A percentile compares a stretch with the other conserved stretches of the same genome.
phyloP scores from a whole-genome alignment of 1,140 invertebrate species.

The Potamilus streckersoni region DNA sequence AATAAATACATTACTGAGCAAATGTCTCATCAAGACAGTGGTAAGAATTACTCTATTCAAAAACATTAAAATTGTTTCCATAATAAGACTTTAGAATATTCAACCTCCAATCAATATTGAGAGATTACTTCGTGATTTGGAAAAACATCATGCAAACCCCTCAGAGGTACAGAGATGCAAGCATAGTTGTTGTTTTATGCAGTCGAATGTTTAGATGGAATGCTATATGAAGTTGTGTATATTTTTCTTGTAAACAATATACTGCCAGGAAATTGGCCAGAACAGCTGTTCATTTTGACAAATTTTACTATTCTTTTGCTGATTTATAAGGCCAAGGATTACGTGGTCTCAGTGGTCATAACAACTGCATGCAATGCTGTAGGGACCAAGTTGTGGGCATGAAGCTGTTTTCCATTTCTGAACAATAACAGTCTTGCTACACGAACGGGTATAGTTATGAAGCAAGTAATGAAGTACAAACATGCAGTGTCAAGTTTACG shows the following conservation, averaged over 20 bases:
- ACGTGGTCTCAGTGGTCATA: slow-evolving; percentile 23
- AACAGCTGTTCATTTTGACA: slow-evolving; percentile 9
- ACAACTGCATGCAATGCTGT: slow-evolving; percentile 4
- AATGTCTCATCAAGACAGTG: slow-evolving; percentile 20
- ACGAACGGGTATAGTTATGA: slow-evolving; percentile 14
- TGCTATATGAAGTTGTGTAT: slow-evolving; percentile 14
- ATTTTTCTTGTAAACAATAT: slow-evolving; percentile 8
- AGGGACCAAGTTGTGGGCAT: slow-evolving; percentile 11
- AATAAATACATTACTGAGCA: slow-evolving; percentile 13
- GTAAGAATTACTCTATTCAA: slow-evolving; percentile 24
- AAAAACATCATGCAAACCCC: slow-evolving; percentile 17
- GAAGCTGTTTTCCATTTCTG: slow-evolving; percentile 24
- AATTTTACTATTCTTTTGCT: slow-evolving; percentile 13
- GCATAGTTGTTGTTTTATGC: slow-evolving; percentile 6
- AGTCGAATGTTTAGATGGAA: slow-evolving; percentile 10
- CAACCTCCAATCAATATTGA: slow-evolving; percentile 14
- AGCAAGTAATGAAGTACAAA: slow-evolving; percentile 12
- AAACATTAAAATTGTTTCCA: slow-evolving; percentile 18
- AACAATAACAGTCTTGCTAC: slow-evolving; percentile 8
- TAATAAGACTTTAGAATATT: slow-evolving; percentile 3
- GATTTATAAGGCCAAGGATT: slow-evolving; percentile 10
- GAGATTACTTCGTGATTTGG: slow-evolving; percentile 12
- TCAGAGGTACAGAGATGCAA: slow-evolving; percentile 20
- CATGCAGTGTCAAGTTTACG: slow-evolving; percentile 7
- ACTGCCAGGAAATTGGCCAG: not conserved